A percentile compares a stretch with the other conserved stretches of the same genome.
Conservation (phyloP, 2,888 invertebrate genomes). For the Cheilosia pagana region DNA sequence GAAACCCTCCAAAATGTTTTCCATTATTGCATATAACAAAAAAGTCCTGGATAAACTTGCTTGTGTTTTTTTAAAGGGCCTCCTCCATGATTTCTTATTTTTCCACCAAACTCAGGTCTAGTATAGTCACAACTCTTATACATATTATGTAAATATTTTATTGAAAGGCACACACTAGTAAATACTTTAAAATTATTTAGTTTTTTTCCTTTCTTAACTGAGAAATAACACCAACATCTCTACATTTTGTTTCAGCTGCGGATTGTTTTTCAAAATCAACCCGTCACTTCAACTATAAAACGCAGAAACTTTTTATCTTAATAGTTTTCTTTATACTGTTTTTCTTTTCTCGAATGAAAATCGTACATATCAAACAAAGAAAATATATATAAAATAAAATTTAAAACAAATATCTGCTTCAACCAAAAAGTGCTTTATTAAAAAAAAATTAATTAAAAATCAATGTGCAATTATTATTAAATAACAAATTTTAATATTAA, state of each 20-base stretch:
- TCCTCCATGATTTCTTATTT: too few species aligned
- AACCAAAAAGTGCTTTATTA: conserved; percentile 74
- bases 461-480: conserved; percentile 51
- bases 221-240: conserved; percentile 27
- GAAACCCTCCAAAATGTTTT: too few species aligned
- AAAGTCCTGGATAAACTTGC: too few species aligned
- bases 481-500: conserved; percentile 52
- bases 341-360: conserved; percentile 44
- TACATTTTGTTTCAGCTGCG: conserved; percentile 63
- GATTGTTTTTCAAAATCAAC: conserved; percentile 40
- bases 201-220: conserved; percentile 2
- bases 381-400: conserved; percentile 17
- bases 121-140: too few species aligned
- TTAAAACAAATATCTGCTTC: conserved; percentile 51
- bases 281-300: conserved; percentile 51
- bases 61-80: too few species aligned
- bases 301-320: conserved; percentile 24
- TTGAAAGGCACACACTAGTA: conserved; percentile 34
- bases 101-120: too few species aligned
- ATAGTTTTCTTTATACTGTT: conserved; percentile 17
- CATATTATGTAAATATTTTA: not conserved
- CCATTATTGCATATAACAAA: too few species aligned
- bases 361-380: conserved; percentile 69
- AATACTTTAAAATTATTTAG: not conserved
- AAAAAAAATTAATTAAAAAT: conserved; percentile 24